Conservation (phyloP, 2,797 vertebrate species). For the Crocidura indochinensis region DNA sequence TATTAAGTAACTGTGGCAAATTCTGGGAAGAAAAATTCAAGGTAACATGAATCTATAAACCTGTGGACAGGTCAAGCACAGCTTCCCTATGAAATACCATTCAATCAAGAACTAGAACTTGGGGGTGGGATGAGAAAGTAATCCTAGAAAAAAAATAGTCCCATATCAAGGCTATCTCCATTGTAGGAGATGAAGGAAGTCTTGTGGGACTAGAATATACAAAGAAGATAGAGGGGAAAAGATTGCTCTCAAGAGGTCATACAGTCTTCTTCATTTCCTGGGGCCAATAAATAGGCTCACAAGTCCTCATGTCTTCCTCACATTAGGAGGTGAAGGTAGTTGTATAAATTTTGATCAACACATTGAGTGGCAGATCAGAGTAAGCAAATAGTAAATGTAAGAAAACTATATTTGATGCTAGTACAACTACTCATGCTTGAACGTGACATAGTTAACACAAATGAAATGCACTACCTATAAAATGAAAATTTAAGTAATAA, state of each 20-base stretch:
- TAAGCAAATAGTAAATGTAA: neutral
- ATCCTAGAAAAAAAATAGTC: neutral
- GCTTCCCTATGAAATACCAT: neutral
- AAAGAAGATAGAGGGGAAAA: neutral
- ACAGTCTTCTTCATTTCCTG: neutral
- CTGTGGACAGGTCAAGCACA: neutral
- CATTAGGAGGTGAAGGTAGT: neutral
- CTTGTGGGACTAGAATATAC: neutral
- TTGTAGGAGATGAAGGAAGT: neutral
- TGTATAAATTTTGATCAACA: neutral
- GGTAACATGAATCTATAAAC: neutral
- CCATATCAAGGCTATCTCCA: neutral
- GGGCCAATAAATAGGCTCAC: neutral
- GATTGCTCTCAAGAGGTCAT: neutral
- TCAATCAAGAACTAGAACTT: slow-evolving; percentile 5
- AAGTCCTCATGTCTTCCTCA: neutral
- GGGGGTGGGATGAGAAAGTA: neutral
- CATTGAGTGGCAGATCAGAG: neutral
- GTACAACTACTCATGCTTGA: too few relatives aligned
- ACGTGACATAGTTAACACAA: too few relatives aligned
- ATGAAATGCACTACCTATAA: neutral
- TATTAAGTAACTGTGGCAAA: neutral
- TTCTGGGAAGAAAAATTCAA: neutral
- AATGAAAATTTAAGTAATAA: too few relatives aligned
- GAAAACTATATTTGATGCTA: neutral